Conservation (phyloP, 2,888 invertebrate species). For the Coleophora flavipennella region DNA sequence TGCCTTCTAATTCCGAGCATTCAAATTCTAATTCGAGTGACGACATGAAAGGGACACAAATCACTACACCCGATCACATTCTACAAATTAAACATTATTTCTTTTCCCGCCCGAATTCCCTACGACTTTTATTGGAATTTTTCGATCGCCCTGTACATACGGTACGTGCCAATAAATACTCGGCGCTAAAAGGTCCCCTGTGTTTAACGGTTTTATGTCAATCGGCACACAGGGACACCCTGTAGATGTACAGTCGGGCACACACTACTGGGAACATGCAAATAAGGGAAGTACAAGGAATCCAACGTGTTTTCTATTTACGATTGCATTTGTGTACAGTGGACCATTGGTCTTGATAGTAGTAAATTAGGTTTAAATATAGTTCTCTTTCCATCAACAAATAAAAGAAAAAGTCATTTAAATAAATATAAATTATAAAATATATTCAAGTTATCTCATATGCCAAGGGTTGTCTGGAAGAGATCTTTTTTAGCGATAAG, state of each 20-base stretch:
- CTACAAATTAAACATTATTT: constrained; percentile 70
- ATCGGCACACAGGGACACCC: constrained; percentile 35
- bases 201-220: constrained; percentile 63
- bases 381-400: no score
- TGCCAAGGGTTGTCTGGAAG: no score
- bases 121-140: constrained; percentile 68
- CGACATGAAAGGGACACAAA: constrained; percentile 30
- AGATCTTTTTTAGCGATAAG: no score
- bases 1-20: neutral
- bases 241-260: constrained; percentile 15
- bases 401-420: no score
- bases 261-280: constrained; percentile 51
- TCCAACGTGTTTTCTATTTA: constrained; percentile 66
- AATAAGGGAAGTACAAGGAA: constrained; percentile 56
- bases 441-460: no score
- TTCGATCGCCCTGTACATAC: constrained; percentile 57
- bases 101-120: constrained; percentile 55
- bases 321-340: constrained; percentile 41
- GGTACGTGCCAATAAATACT: constrained; percentile 71
- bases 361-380: no score
- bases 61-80: constrained; percentile 41
- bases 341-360: constrained; percentile 32
- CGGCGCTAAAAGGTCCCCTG: constrained; percentile 35
- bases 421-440: no score
- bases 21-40: neutral